These are phyloP conservation scores for Dendrocincla tyrannina DNA, from an alignment of 2,797 vertebrate species.

Conservation along the genomic window DNA sequence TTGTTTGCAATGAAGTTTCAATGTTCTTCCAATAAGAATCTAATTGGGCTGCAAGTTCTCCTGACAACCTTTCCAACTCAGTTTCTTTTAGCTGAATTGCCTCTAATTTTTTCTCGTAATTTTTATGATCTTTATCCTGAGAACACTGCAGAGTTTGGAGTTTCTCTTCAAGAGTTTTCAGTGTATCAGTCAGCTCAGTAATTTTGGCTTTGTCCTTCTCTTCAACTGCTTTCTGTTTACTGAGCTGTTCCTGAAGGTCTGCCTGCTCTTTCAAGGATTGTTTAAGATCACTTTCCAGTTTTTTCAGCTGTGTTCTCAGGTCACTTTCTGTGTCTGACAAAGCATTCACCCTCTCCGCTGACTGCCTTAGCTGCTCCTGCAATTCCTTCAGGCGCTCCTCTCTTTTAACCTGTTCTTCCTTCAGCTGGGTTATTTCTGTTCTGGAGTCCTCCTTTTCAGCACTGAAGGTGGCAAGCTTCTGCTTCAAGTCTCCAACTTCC, in stretches of 20 bases:
- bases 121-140: slow-evolving; percentile 77
- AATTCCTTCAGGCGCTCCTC: slow-evolving; percentile 82
- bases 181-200: slow-evolving; percentile 70
- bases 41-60: slow-evolving; percentile 74
- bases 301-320: slow-evolving; percentile 83
- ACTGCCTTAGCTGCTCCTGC: slow-evolving; percentile 83
- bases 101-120: slow-evolving; percentile 78
- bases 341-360: slow-evolving; percentile 75
- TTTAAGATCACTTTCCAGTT: slow-evolving; percentile 81
- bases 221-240: slow-evolving; percentile 65
- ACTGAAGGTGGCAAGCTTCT: slow-evolving; percentile 70
- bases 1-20: slow-evolving; percentile 77
- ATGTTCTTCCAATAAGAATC: slow-evolving; percentile 76
- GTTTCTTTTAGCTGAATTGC: slow-evolving; percentile 78
- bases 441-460: slow-evolving; percentile 79
- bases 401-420: slow-evolving; percentile 80
- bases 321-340: slow-evolving; percentile 80
- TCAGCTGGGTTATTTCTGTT: slow-evolving; percentile 77
- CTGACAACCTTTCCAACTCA: slow-evolving; percentile 75
- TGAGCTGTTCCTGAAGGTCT: slow-evolving; percentile 80
- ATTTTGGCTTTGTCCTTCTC: slow-evolving; percentile 78
- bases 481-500: slow-evolving; percentile 81
- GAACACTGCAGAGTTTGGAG: slow-evolving; percentile 75
- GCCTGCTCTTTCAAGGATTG: slow-evolving; percentile 82
- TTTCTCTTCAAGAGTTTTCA: slow-evolving; percentile 79